Base-by-base conservation (phyloP, 1,140 invertebrate species). In the Drosophila pseudoananassae region DNA sequence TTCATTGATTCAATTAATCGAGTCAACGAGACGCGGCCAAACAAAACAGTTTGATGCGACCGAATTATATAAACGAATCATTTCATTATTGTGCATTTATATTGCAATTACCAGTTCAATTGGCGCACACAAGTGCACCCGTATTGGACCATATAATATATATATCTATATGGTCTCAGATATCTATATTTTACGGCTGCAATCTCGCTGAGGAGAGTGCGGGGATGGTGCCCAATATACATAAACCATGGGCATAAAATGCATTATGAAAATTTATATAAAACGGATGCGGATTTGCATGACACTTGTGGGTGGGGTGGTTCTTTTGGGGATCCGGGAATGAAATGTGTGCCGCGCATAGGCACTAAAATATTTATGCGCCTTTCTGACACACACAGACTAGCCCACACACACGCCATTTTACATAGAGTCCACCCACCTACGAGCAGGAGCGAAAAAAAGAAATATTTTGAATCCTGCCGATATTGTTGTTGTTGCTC, bases 351-450 rank as follows among this genome's bases (percentile, higher is more conserved):
- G 57, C 49, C 45, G 60, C 68, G 43, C 81, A 81, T 85, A 71
- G 82, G 56, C 78, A 75, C 60, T 85, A 75, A 85, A 85, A 85
- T 87, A 85, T 85, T 85, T 85, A 85, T 85, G 69, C 63, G 60
- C 58, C 64, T 74, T 69, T 66, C 54, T 55, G 45, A 55, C 55
- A 58, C 58, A 58, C 73, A 49, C 50, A 23, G 49, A 64, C 59
- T 61, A 25, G 52, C 56, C 17, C 29, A 40, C 33, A 14, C n/a
- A 29, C 52, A 17, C 25, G 25, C 25, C 25, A 27, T 27, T 27
- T 46, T 50, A 29, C 43, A 38, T 33, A 33, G 31, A 33, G 31
- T 4, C 10, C 33, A n/a, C 15, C 40, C 40, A 43, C 40, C 40
- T 17, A 23, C 43, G 40, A 46, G 8, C 12, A 12, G 17, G 17